Percentiles rank a stretch among this genome's conserved stretches.
These are phyloP conservation scores for Glyphotaelius pellucidus DNA, from an alignment of 2,888 invertebrate genomes.

Conservation along the genomic window DNA sequence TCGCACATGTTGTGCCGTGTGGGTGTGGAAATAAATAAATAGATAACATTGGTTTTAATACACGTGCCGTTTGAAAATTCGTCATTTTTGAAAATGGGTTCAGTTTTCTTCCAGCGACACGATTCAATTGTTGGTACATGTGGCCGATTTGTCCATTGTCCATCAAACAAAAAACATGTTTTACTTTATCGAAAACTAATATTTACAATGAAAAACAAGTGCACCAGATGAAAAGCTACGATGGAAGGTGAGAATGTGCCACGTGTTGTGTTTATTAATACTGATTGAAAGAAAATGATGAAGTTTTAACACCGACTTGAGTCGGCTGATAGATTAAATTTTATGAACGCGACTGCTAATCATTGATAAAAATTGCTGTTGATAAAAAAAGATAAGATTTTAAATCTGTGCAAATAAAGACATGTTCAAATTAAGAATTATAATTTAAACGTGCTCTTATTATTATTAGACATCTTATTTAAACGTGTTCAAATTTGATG, in stretches of 20 bases:
- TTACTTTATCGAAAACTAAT: not conserved
- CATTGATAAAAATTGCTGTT: not conserved
- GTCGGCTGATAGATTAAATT: not conserved
- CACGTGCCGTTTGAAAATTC: not conserved
- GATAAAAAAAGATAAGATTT: not conserved
- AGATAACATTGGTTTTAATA: not conserved
- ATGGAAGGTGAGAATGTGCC: not conserved
- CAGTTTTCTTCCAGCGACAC: not conserved
- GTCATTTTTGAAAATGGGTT: not conserved
- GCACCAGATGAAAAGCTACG: not conserved
- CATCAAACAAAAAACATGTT: not conserved
- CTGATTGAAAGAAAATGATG: not conserved
- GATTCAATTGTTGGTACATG: not conserved
- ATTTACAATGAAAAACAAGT: not conserved
- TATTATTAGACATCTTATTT: no score
- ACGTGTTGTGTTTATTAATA: not conserved
- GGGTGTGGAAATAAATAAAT: no score
- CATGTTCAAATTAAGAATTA: not conserved
- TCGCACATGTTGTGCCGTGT: no score
- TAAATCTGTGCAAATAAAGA: not conserved
- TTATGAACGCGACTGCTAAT: not conserved
- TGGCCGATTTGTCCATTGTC: not conserved
- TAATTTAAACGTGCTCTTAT: not conserved
- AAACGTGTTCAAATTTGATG: no score
- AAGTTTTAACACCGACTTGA: not conserved